Conservation (phyloP, 2,888 invertebrate genomes). For the Scaptomyza tumidula region DNA sequence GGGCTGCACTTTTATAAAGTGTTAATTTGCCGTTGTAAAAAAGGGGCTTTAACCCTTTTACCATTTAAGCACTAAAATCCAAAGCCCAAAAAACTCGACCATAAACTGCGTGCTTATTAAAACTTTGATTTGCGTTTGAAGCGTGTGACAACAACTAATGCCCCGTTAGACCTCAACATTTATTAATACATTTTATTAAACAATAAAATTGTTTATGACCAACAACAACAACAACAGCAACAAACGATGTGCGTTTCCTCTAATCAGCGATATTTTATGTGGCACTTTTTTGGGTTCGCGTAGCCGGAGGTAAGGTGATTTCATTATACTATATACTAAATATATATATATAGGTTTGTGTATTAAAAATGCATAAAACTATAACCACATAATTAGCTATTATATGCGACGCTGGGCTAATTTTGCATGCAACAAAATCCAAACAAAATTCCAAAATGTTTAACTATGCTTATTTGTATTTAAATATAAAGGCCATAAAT, state of each 20-base stretch:
- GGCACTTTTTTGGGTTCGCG: too few relatives aligned
- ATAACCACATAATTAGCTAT: slow-evolving; percentile 80
- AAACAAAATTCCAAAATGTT: slow-evolving; percentile 47
- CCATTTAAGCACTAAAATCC: not conserved
- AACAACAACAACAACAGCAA: slow-evolving; percentile 25
- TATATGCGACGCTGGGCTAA: slow-evolving; percentile 67
- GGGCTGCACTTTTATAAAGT: slow-evolving; percentile 81
- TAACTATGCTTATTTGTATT: slow-evolving; percentile 75
- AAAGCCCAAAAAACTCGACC: slow-evolving; percentile 5
- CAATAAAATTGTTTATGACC: slow-evolving; percentile 71
- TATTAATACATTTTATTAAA: slow-evolving; percentile 78
- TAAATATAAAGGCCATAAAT: slow-evolving; percentile 76
- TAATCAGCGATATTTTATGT: slow-evolving; percentile 75
- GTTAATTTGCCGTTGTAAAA: slow-evolving; percentile 78
- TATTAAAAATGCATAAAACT: slow-evolving; percentile 79
- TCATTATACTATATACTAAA: too few relatives aligned
- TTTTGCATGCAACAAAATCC: slow-evolving; percentile 67
- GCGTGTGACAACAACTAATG: slow-evolving; percentile 60
- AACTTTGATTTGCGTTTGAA: slow-evolving; percentile 65
- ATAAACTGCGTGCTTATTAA: slow-evolving; percentile 47
- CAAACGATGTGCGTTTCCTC: slow-evolving; percentile 58
- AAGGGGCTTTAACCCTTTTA: slow-evolving; percentile 63
- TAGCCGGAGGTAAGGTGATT: too few relatives aligned
- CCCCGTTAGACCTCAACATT: slow-evolving; percentile 66
- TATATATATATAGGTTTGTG: slow-evolving; percentile 43